Conservation (phyloP, 2,797 vertebrate species). For the Gastrophryne carolinensis region DNA sequence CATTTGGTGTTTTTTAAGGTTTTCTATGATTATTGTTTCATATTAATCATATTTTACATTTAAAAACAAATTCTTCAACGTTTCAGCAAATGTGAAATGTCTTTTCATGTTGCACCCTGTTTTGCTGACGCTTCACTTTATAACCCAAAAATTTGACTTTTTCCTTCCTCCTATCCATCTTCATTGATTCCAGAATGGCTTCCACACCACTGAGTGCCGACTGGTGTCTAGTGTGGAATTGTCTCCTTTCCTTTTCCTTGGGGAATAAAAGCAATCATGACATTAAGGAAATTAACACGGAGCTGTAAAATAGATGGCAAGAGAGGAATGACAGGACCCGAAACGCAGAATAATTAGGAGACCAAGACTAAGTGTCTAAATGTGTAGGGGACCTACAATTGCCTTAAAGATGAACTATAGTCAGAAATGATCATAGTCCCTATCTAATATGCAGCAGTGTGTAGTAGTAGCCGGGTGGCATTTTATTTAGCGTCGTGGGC, state of each 20-base stretch:
- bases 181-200: constrained; percentile 16
- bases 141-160: not conserved
- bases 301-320: constrained; percentile 3
- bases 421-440: too few species aligned
- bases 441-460: too few species aligned
- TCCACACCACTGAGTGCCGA: constrained; percentile 2
- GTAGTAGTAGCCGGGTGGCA: too few species aligned
- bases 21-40: constrained; percentile 24
- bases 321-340: constrained; percentile 7
- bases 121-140: constrained; percentile 18
- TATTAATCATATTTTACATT: constrained; percentile 10
- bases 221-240: not conserved
- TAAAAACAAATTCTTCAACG: not conserved
- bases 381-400: not conserved
- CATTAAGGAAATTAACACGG: constrained; percentile 9
- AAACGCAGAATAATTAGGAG: constrained; percentile 14
- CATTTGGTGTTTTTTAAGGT: constrained; percentile 34
- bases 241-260: constrained; percentile 2
- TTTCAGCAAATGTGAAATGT: not conserved
- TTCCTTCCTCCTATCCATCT: not conserved
- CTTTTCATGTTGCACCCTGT: not conserved
- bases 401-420: too few species aligned
- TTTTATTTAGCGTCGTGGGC: too few species aligned
- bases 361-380: not conserved
- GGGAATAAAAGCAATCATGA: constrained; percentile 15